phyloP scores from a whole-genome alignment of 2,888 invertebrate species.

The Rugalucina vietnamica region DNA sequence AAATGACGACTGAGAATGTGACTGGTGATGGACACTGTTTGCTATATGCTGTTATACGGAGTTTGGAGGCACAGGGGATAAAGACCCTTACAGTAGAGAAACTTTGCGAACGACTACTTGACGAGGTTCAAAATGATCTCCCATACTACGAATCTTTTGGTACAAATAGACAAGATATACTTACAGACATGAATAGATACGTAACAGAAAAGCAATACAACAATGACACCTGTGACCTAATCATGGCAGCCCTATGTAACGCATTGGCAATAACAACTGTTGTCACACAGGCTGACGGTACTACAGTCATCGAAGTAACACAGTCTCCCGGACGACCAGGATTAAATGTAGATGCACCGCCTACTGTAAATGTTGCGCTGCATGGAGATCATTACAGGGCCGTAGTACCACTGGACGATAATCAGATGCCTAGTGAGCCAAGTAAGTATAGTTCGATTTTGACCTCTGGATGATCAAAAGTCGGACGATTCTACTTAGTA shows the following conservation, averaged over 20 bases:
- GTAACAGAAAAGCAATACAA: constrained; percentile 37
- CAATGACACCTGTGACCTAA: constrained; percentile 39
- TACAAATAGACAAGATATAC: constrained; percentile 31
- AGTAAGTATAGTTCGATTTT: no score
- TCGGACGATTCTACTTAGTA: no score
- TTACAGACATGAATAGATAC: constrained; percentile 36
- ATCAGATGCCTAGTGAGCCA: not conserved
- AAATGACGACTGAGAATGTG: constrained; percentile 16
- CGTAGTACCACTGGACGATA: not conserved
- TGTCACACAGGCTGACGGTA: not conserved
- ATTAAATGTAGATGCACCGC: not conserved
- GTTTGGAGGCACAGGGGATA: constrained; percentile 39
- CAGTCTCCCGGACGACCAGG: not conserved
- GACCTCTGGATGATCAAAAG: no score
- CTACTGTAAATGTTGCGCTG: not conserved
- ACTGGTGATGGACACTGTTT: constrained; percentile 41
- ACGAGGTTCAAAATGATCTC: constrained; percentile 22
- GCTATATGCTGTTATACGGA: constrained; percentile 29
- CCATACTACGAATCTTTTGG: constrained; percentile 33
- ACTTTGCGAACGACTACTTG: constrained; percentile 24
- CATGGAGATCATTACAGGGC: not conserved
- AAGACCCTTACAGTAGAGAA: constrained; percentile 19
- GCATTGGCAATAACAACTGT: not conserved
- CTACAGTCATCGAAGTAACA: not conserved
- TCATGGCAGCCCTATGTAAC: constrained; percentile 38